Percentiles rank a stretch among this genome's conserved stretches.
These are phyloP conservation scores for Lasioglossum villosulum DNA, from an alignment of 2,888 invertebrate genomes.

Conservation along the genomic window DNA sequence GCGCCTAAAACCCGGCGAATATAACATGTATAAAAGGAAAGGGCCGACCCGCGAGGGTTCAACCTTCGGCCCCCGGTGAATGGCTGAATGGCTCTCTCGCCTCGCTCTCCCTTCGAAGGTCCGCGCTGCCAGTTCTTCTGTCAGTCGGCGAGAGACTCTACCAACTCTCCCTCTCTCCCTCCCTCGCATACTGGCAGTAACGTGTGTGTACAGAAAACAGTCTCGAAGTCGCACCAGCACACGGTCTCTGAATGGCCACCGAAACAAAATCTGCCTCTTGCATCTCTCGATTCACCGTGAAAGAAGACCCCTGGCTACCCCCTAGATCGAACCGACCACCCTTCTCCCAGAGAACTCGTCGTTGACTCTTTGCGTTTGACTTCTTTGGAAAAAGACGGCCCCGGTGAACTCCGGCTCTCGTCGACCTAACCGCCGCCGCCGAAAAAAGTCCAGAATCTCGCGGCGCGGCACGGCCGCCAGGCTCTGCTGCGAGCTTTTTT, in stretches of 20 bases:
- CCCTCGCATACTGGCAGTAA: not conserved
- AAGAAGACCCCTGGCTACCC: not conserved
- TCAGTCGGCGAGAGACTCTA: conserved; percentile 2
- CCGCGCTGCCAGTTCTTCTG: conserved; percentile 6
- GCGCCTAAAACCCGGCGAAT: conserved; percentile 80
- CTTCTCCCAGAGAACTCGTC: conserved; percentile 8
- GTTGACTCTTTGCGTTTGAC: conserved; percentile 62
- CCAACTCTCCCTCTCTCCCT: not conserved
- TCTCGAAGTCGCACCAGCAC: conserved; percentile 58
- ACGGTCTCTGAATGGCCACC: conserved; percentile 76
- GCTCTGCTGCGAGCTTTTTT: not conserved
- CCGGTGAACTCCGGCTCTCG: not conserved
- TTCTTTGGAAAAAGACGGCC: not conserved
- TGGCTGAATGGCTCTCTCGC: conserved; percentile 71
- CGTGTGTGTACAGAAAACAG: conserved; percentile 37
- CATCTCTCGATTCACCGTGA: conserved; percentile 30
- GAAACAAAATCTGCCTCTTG: conserved; percentile 77
- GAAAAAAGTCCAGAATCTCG: not conserved
- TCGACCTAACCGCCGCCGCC: not conserved
- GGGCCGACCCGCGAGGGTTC: conserved; percentile 71
- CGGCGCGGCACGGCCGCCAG: not conserved
- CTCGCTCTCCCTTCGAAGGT: not conserved
- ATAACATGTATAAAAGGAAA: conserved; percentile 77
- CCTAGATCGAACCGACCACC: not conserved
- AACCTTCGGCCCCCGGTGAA: conserved; percentile 66